Conservation (phyloP, 1,140 invertebrate species). For the Gonatopus flavifemur region DNA sequence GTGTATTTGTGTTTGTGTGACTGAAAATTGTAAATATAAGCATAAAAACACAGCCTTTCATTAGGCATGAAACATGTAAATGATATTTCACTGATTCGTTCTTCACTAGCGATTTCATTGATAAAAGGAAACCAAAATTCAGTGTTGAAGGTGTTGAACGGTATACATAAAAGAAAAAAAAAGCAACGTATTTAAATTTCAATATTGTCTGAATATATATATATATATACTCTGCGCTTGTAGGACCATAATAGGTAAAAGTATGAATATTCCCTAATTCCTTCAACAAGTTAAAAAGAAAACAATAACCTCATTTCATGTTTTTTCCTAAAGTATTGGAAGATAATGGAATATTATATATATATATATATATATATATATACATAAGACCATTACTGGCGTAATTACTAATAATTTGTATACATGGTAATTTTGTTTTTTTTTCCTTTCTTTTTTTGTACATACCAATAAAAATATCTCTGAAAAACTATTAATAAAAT, state of each 20-base stretch:
- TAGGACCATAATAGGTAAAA: slow-evolving; percentile 26
- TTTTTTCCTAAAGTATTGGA: slow-evolving; percentile 28
- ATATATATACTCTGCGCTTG: slow-evolving; percentile 33
- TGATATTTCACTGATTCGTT: slow-evolving; percentile 26
- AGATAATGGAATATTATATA: too few species aligned
- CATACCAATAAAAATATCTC: slow-evolving; percentile 39
- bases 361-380: slow-evolving; percentile 25
- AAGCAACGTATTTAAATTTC: slow-evolving; percentile 35
- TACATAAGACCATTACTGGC: slow-evolving; percentile 18
- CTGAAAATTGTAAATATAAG: slow-evolving; percentile 41
- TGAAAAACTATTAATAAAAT: slow-evolving; percentile 36
- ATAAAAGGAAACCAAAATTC: slow-evolving; percentile 34
- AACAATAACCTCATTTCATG: slow-evolving; percentile 24
- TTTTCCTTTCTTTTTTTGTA: slow-evolving; percentile 44
- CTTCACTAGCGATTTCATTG: slow-evolving; percentile 26
- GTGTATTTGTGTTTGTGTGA: slow-evolving; percentile 32
- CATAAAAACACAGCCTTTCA: slow-evolving; percentile 24
- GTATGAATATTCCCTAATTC: slow-evolving; percentile 31
- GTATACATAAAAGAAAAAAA: slow-evolving; percentile 25
- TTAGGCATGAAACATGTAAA: slow-evolving; percentile 23
- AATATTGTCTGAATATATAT: slow-evolving; percentile 31
- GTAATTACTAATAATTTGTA: slow-evolving; percentile 37
- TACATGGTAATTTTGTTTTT: slow-evolving; percentile 26
- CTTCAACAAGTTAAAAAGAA: slow-evolving; percentile 24
- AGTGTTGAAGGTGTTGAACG: slow-evolving; percentile 30